Conservation (phyloP, 2,888 invertebrate species). For the Parochlus steinenii region DNA sequence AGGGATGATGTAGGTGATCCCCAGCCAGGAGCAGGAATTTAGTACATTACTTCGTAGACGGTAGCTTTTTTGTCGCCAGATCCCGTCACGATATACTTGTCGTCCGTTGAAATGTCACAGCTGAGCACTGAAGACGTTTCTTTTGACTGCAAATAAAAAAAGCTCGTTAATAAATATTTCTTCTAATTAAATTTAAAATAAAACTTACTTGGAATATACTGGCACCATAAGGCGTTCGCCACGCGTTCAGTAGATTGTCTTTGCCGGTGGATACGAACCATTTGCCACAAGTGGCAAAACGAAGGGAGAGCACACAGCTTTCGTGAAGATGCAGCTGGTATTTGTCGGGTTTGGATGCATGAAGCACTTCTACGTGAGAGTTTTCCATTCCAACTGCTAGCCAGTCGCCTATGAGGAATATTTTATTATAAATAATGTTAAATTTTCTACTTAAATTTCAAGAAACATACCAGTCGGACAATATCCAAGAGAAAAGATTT, state of each 20-base stretch:
- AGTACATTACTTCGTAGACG: constrained; percentile 90
- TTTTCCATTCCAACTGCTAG: constrained; percentile 97
- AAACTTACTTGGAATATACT: constrained; percentile 84
- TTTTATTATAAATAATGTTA: background rate
- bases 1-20: too few species aligned
- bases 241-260: constrained; percentile 92
- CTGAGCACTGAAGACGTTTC: constrained; percentile 95
- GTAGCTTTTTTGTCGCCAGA: constrained; percentile 97
- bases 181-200: constrained; percentile 12
- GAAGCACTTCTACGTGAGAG: constrained; percentile 88
- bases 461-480: constrained; percentile 60
- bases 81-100: constrained; percentile 95
- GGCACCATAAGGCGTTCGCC: constrained; percentile 96
- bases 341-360: constrained; percentile 80
- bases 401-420: constrained; percentile 55
- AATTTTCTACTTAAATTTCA: background rate
- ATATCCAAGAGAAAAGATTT: constrained; percentile 73
- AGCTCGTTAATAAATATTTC: constrained; percentile 5
- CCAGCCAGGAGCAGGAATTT: too few species aligned
- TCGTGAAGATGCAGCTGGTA: constrained; percentile 94
- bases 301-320: constrained; percentile 86
- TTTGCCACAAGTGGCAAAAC: constrained; percentile 91
- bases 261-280: constrained; percentile 99
- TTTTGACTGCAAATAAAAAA: constrained; percentile 53
- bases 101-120: constrained; percentile 95